Conservation (phyloP, 2,888 invertebrate genomes). For the Melanchra persicariae region DNA sequence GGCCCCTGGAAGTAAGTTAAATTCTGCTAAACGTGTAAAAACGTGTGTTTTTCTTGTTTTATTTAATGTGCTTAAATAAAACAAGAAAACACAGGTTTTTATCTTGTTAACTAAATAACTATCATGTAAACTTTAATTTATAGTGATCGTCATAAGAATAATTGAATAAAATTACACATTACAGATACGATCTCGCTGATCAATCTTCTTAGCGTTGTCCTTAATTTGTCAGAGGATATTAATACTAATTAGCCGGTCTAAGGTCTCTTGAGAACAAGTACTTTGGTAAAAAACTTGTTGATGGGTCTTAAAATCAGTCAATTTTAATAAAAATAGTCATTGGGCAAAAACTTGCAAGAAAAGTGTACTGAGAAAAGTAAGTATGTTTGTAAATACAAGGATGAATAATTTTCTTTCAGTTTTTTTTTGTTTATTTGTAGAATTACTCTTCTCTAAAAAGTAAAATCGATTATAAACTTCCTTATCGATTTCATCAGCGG, state of each 20-base stretch:
- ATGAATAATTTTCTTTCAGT: background rate
- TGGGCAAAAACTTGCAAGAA: background rate
- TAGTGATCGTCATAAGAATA: slow-evolving; percentile 47
- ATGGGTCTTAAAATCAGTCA: background rate
- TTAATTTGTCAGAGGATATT: slow-evolving; percentile 49
- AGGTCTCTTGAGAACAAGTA: background rate
- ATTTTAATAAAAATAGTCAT: too few species aligned
- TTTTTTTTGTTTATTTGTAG: too few species aligned
- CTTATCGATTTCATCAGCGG: too few species aligned
- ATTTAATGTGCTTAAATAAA: background rate
- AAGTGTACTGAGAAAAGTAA: background rate
- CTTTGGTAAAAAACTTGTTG: background rate
- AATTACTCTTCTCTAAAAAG: too few species aligned
- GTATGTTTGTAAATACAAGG: too few species aligned
- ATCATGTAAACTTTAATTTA: slow-evolving; percentile 39
- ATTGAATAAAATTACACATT: slow-evolving; percentile 57
- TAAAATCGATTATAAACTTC: too few species aligned
- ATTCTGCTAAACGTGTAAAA: too few species aligned
- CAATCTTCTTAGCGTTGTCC: slow-evolving; percentile 49
- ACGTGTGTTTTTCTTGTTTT: too few species aligned
- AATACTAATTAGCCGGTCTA: slow-evolving; percentile 31
- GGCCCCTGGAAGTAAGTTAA: too few species aligned
- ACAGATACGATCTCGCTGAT: slow-evolving; percentile 55
- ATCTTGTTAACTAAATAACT: background rate
- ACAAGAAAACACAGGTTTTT: background rate